Evolutionary conservation across 1,140 invertebrate genomes (phyloP).

Genomic region (Drosophila insularis): DNA sequence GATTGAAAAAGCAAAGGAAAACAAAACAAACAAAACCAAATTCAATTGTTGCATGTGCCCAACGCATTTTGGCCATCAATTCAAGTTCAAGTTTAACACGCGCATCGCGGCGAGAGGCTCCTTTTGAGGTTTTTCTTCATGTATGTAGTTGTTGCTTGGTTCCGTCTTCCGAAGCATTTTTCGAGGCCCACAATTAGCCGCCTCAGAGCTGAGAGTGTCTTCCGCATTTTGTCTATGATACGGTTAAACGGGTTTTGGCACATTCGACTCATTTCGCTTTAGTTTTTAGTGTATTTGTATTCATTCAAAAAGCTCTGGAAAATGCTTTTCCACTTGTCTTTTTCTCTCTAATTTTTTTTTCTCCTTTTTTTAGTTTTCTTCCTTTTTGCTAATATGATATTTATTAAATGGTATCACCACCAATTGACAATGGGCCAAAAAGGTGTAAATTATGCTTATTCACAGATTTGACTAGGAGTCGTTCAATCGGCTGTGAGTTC

Average conservation of each 20-base stretch:
- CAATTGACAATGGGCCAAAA: neutral
- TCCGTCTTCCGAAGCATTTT: constrained; percentile 68
- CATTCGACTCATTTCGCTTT: constrained; percentile 17
- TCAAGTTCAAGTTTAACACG: constrained; percentile 74
- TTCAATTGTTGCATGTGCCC: constrained; percentile 43
- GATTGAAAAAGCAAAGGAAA: neutral
- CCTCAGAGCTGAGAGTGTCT: constrained; percentile 33
- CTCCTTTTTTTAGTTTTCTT: too few relatives aligned
- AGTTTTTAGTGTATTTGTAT: neutral
- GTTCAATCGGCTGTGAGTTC: too few relatives aligned
- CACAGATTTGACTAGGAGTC: neutral
- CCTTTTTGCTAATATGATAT: too few relatives aligned
- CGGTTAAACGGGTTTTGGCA: constrained; percentile 57
- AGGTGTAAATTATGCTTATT: neutral
- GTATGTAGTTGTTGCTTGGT: constrained; percentile 15
- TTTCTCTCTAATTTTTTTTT: neutral
- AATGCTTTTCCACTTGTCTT: constrained; percentile 23
- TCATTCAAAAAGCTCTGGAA: constrained; percentile 8
- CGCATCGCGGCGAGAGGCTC: neutral
- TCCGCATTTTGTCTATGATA: constrained; percentile 65
- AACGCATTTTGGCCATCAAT: constrained; percentile 37
- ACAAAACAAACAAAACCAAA: neutral
- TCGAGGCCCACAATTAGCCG: constrained; percentile 53
- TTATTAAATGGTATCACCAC: neutral
- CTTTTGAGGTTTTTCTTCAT: constrained; percentile 12